Base-by-base conservation (phyloP, 1,140 invertebrate genomes). In the Aphelenchoides avenae region DNA sequence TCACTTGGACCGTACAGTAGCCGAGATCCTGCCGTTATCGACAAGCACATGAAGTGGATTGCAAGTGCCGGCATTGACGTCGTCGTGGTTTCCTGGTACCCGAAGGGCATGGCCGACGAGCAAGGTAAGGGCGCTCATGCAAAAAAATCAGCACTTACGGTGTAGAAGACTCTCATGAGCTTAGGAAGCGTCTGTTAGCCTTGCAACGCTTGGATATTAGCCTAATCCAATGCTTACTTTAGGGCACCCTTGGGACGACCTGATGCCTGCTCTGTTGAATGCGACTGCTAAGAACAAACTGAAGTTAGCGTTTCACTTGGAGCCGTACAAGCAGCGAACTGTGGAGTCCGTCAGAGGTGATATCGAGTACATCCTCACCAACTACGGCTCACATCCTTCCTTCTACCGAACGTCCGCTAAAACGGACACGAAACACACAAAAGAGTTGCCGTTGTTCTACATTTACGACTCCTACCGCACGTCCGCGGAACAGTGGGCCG, bases 281-380 rank as follows among this genome's bases (percentile, higher is more conserved):
- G 52, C 51, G 13, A 78, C 80, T 33, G 42, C 71, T n/a, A 68
- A 76, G 52, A 77, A 73, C 57, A 61, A 69, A 18, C 37, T 82
- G 11, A 82, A 82, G 71, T 73, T 81, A 50, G 57, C 74, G 47
- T 75, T 82, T 58, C 81, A 82, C 61, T 71, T 82, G 39, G 81
- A 82, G 64, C 81, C 81, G 29, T 82, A 79, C 68, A 76, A 77
- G 57, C 65, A 68, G 29, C 66, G 81, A 49, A 73, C 67, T 47
- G 65, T 68, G 6, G 48, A 63, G n/a, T 66, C 63, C 18, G 42
- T 81, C 26, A 68, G 66, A 36, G 46, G 66, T 37, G 71, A 78
- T 53, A 57, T 81, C 0, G 61, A 71, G 22, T 81, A 81, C 63
- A 77, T 81, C 18, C 53, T 77, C 9, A 46, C 75, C 13, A 78